These are phyloP conservation scores for Neogobius melanostomus DNA, from an alignment of 2,113 vertebrate genomes.

Conservation along the genomic window DNA sequence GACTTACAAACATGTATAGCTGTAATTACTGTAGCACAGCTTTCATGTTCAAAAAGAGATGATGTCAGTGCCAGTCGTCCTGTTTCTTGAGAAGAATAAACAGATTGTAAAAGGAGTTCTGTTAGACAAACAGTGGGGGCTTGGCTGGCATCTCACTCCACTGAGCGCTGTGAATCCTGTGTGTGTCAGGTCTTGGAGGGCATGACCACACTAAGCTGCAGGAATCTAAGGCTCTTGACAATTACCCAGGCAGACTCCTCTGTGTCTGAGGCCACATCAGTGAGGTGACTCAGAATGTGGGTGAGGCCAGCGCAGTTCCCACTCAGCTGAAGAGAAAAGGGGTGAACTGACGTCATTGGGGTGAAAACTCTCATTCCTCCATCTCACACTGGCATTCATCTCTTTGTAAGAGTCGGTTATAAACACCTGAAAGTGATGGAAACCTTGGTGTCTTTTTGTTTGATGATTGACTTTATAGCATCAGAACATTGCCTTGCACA, in stretches of 20 bases:
- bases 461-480: background rate
- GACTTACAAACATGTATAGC: constrained; percentile 36
- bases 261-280: constrained; percentile 73
- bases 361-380: constrained; percentile 44
- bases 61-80: constrained; percentile 46
- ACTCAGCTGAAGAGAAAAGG: constrained; percentile 41
- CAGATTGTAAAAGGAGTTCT: constrained; percentile 44
- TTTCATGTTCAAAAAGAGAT: constrained; percentile 53
- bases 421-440: constrained; percentile 28
- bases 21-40: constrained; percentile 51
- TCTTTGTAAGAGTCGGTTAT: constrained; percentile 34
- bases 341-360: constrained; percentile 50
- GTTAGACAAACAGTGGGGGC: constrained; percentile 49
- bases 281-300: constrained; percentile 72
- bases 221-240: constrained; percentile 74
- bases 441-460: background rate
- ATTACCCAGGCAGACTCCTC: constrained; percentile 76
- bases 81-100: constrained; percentile 61
- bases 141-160: constrained; percentile 45
- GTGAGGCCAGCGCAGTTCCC: constrained; percentile 63
- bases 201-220: constrained; percentile 67
- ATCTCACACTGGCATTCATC: constrained; percentile 31
- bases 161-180: constrained; percentile 51
- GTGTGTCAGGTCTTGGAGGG: constrained; percentile 56
- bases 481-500: no score